Base-by-base conservation (phyloP, 2,797 vertebrate genomes). In the Amblyopsis hoosieri region DNA sequence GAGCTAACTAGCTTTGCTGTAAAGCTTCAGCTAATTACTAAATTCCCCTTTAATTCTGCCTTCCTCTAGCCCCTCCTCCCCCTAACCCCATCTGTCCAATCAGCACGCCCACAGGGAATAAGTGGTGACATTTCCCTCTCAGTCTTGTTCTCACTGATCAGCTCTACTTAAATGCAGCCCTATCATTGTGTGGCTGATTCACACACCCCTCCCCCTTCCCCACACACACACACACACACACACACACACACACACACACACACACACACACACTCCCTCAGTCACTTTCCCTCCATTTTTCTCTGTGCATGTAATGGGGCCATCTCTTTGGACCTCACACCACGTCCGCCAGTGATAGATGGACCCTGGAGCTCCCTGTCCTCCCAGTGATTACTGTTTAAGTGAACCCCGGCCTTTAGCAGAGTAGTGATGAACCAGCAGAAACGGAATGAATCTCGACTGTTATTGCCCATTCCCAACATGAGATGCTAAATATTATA, bases 331-430 rank as follows among this genome's bases (percentile, higher is more conserved):
- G 70, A 81, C 78, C 72, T 83, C 83, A 81, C 76, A 72, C 12
- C 75, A 56, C 77, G 76, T 81, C 76, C 76, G 58, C 70, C 45
- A 66, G 75, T 87, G 86, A 88, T 87, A 66, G 83, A 85, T 89
- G 76, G 71, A 71, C 57, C 66, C 72, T 59, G 2, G 45, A 54
- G 45, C 62, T 73, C 73, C 67, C 51, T 75, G 72, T 75, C 67
- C 67, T 63, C 75, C 73, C 72, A 79, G 79, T 75, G 82, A 85
- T 87, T 87, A 82, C 78, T 69, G 60, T 86, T 83, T 84, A 85
- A 87, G 77, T 81, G 84, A 89, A 83, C 74, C 72, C 76, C 76
- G 73, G 23, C 65, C 74, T 73, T 80, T 72, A 71, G 79, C 72
- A 71, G 62, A 58, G 64, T 67, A 65, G 78, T 78, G 74, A 78